Percentiles rank a stretch among this genome's conserved stretches.
These are phyloP conservation scores for Napeogenes sylphis DNA, from an alignment of 2,888 invertebrate species.

Conservation along the genomic window DNA sequence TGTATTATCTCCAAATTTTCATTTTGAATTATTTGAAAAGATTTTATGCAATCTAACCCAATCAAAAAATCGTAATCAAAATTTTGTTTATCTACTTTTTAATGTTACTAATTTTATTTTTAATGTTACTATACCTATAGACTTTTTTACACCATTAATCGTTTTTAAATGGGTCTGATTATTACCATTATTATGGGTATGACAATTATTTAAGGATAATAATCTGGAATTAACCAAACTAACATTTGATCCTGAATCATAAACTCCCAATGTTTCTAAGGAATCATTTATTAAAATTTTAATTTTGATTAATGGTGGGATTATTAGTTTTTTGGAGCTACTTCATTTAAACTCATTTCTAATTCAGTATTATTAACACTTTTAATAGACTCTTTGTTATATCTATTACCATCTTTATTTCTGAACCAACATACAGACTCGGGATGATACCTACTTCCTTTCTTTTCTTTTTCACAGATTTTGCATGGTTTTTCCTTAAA, in stretches of 20 bases:
- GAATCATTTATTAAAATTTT: slow-evolving; percentile 33
- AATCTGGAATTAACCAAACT: no score
- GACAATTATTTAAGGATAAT: no score
- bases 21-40: slow-evolving; percentile 6
- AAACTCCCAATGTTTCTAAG: slow-evolving; percentile 30
- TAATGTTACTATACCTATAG: slow-evolving; percentile 32
- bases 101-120: slow-evolving; percentile 28
- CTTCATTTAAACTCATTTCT: no score
- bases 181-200: no score
- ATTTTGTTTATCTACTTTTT: slow-evolving; percentile 28
- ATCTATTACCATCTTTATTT: slow-evolving; percentile 14
- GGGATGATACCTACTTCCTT: no score
- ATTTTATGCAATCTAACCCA: slow-evolving; percentile 14
- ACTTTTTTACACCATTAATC: no score
- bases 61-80: slow-evolving; percentile 26
- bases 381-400: slow-evolving; percentile 17
- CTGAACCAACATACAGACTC: slow-evolving; percentile 28
- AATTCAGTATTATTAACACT: no score
- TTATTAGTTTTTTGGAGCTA: no score
- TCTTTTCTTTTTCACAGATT: slow-evolving; percentile 26
- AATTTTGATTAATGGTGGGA: no score
- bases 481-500: slow-evolving; percentile 17
- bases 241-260: slow-evolving; percentile 41
- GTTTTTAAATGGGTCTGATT: no score
- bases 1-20: no score